These are phyloP conservation scores for Cheilosia vulpina DNA, from an alignment of 2,888 invertebrate genomes.

Conservation along the genomic window DNA sequence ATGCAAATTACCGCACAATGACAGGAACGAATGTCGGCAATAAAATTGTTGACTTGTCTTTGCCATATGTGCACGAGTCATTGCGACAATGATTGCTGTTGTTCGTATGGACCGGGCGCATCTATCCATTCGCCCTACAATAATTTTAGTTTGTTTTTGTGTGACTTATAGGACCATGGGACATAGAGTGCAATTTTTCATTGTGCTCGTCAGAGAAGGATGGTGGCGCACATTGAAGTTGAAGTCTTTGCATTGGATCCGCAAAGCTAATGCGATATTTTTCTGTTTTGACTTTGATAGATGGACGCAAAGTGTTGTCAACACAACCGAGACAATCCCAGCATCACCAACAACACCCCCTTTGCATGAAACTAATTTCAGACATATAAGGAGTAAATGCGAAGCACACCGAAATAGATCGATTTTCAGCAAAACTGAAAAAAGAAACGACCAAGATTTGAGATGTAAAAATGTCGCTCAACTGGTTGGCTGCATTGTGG, in stretches of 20 bases:
- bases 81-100: conserved; percentile 58
- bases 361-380: conserved; percentile 28
- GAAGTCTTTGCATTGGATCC: conserved; percentile 2
- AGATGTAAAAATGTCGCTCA: conserved; percentile 12
- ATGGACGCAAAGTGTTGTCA: conserved; percentile 79
- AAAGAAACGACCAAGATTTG: conserved; percentile 39
- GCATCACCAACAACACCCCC: conserved; percentile 31
- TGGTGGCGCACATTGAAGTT: not conserved
- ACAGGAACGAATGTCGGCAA: conserved; percentile 76
- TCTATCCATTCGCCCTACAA: conserved; percentile 53
- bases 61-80: conserved; percentile 25
- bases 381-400: conserved; percentile 28
- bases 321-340: conserved; percentile 60
- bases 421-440: conserved; percentile 67
- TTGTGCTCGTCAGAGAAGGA: conserved; percentile 13
- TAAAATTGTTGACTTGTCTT: conserved; percentile 70
- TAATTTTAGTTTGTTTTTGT: conserved; percentile 42
- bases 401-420: conserved; percentile 65
- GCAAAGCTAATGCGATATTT: conserved; percentile 76
- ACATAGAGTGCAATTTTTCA: conserved; percentile 59
- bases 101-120: conserved; percentile 43
- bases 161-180: conserved; percentile 63
- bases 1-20: conserved; percentile 82
- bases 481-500: conserved; percentile 9
- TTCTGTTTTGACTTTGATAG: conserved; percentile 83